A percentile compares a stretch with the other conserved stretches of the same genome.
These are phyloP conservation scores for Drosophila monieri DNA, from an alignment of 2,888 invertebrate genomes.

Conservation along the genomic window DNA sequence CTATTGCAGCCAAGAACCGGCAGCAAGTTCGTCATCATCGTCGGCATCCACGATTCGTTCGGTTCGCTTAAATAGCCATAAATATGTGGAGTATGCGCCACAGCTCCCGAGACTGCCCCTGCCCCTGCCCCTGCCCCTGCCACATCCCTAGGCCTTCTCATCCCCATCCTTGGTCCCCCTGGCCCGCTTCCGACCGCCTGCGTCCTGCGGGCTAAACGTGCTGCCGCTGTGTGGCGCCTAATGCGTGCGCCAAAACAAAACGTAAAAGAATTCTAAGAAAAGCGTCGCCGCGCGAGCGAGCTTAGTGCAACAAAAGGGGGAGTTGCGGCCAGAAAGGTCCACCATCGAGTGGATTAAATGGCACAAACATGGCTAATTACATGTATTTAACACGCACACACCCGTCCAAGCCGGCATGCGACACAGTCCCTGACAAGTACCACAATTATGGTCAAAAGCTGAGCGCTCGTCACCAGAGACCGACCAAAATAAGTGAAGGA, in stretches of 20 bases:
- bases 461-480: slow-evolving; percentile 61
- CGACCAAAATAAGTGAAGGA: neutral
- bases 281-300: slow-evolving; percentile 64
- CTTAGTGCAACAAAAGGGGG: slow-evolving; percentile 10
- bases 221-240: slow-evolving; percentile 73
- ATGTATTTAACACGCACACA: slow-evolving; percentile 72
- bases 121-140: neutral
- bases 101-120: slow-evolving; percentile 20
- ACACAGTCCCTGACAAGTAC: slow-evolving; percentile 58
- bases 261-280: slow-evolving; percentile 76
- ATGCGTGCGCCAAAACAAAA: slow-evolving; percentile 79
- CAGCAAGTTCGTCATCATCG: slow-evolving; percentile 41
- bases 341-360: slow-evolving; percentile 73
- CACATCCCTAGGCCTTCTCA: neutral
- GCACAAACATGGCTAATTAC: slow-evolving; percentile 80
- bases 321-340: slow-evolving; percentile 22
- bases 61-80: slow-evolving; percentile 75
- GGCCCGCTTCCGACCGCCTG: slow-evolving; percentile 22
- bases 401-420: too few relatives aligned
- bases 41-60: slow-evolving; percentile 56
- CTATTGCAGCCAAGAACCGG: slow-evolving; percentile 8
- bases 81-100: slow-evolving; percentile 76
- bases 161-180: neutral
- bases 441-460: slow-evolving; percentile 75
- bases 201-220: slow-evolving; percentile 76